Evolutionary conservation across 2,888 invertebrate species (phyloP), one percentile per base, ranked within the genome.

Genomic region (Calameuta filiformis): DNA sequence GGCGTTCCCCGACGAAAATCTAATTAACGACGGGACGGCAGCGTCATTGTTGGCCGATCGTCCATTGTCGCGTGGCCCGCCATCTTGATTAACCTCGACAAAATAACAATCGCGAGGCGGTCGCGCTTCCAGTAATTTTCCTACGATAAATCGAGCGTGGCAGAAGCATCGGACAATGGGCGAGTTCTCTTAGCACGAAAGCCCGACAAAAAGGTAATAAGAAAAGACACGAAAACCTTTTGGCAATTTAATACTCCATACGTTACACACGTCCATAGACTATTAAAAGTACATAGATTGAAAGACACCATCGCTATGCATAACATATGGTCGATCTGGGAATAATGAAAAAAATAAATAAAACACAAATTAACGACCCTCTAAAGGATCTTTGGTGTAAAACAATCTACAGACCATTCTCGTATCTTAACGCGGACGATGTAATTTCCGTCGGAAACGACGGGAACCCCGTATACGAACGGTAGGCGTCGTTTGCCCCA

Each of bases 51-150:
- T 73, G 78, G 56, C 75, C 75, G 78, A 75, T 78, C 78, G 78
- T 68, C 78, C 68, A 78, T 78, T 79, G 76, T 79, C 74, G 73
- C 31, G 31, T 68, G 76, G n/a, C 15, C 76, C 68, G 73, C 79
- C 73, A 69, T 79, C 76, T 73, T 76, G 79, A 79, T 79, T 79
- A 76, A 79, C 79, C 73, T 68, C n/a, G 69, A 76, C 74, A 40
- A 76, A 76, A 76, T 74, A 79, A 79, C 73, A 76, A 76, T 75
- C 75, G 35, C 11, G 33, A 23, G 74, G 74, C 23, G 74, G 34
- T 30, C 74, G 74, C 35, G 74, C 34, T 40, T 35, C 74, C 35
- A 35, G 74, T 40, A 74, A 74, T 74, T 74, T 35, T 34, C 35
- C 74, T 34, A 34, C 34, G 74, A 34, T 34, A 74, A 74, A 74